Evolutionary conservation across 1,140 invertebrate genomes (phyloP).

Genomic region (Heliothis virescens): DNA sequence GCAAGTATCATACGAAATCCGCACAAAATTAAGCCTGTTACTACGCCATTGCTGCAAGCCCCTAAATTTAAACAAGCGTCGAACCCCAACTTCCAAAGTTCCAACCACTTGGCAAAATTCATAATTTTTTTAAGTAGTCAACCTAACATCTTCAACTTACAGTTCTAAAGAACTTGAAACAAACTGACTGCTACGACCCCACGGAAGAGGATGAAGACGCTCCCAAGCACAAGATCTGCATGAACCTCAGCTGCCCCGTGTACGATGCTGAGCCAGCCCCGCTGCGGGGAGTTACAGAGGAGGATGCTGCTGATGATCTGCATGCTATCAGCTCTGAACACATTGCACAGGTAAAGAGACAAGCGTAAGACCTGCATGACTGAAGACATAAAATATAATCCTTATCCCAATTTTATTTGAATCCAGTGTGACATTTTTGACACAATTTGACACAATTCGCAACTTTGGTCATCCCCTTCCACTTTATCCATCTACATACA

Average conservation of each 20-base stretch:
- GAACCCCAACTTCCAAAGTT: too few species aligned
- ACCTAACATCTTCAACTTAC: not conserved
- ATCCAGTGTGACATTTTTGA: not conserved
- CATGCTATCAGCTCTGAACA: constrained; percentile 56
- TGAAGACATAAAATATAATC: too few species aligned
- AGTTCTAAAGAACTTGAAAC: constrained; percentile 72
- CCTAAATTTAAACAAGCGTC: too few species aligned
- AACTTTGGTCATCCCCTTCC: not conserved
- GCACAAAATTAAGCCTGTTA: too few species aligned
- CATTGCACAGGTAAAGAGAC: not conserved
- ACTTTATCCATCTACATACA: not conserved
- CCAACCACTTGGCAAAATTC: too few species aligned
- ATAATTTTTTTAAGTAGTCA: not conserved
- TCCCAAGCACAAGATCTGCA: constrained; percentile 72
- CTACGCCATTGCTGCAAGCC: too few species aligned
- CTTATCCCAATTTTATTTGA: too few species aligned
- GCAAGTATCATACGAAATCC: too few species aligned
- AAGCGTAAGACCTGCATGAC: not conserved
- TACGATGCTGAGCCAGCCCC: constrained; percentile 58
- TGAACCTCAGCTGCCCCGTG: constrained; percentile 73
- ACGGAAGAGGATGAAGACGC: constrained; percentile 55
- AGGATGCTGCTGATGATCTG: constrained; percentile 69
- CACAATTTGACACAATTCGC: not conserved
- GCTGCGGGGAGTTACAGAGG: constrained; percentile 54
- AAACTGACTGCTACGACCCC: constrained; percentile 58